A percentile compares a stretch with the other conserved stretches of the same genome.
Conservation (phyloP, 2,113 vertebrate species). For the Crypturellus undulatus region DNA sequence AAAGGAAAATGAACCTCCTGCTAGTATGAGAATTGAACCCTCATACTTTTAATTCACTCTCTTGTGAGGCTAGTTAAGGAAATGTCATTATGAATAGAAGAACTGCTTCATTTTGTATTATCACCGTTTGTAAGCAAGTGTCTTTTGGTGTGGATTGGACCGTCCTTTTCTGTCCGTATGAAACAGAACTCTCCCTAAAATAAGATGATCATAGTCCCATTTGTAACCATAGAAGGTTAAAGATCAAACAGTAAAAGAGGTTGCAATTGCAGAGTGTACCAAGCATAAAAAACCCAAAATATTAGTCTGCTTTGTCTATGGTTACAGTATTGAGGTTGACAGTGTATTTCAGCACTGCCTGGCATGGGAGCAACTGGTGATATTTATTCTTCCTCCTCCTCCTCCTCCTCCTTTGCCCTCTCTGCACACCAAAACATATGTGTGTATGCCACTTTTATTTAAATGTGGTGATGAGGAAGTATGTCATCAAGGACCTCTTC, state of each 20-base stretch:
- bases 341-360: not conserved
- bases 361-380: not conserved
- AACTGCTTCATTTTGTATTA: not conserved
- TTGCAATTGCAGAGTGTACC: not conserved
- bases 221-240: not conserved
- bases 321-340: not conserved
- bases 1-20: not conserved
- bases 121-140: not conserved
- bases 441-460: not conserved
- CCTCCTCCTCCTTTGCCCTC: not conserved
- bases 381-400: not conserved
- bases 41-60: not conserved
- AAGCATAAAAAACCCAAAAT: not conserved
- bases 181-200: not conserved
- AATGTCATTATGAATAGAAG: not conserved
- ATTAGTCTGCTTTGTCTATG: not conserved
- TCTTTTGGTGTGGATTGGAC: rapidly evolving
- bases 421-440: not conserved
- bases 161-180: not conserved
- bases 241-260: not conserved
- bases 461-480: not conserved
- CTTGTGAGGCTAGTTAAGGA: not conserved
- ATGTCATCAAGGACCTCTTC: not conserved
- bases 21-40: not conserved
- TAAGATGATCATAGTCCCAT: not conserved